These are phyloP conservation scores for Holcopasites calliopsidis DNA, from an alignment of 1,140 invertebrate genomes.

Conservation along the genomic window DNA sequence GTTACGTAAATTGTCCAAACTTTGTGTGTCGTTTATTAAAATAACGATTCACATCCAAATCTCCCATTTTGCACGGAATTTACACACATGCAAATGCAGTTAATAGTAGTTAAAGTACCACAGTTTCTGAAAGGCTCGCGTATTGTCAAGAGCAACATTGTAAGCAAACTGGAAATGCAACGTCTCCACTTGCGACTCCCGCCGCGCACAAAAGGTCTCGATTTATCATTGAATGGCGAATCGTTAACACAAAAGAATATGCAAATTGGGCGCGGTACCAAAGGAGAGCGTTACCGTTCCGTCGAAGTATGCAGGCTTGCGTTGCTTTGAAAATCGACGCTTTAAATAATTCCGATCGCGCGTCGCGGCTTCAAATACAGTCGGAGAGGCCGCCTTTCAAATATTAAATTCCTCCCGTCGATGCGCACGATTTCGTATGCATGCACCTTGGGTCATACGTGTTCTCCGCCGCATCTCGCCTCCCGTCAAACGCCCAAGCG, in stretches of 20 bases:
- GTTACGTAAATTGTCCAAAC: neutral
- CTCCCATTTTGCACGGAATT: too few relatives aligned
- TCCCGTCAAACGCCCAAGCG: conserved; percentile 17
- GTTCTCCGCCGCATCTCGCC: conserved; percentile 3
- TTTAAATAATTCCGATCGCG: conserved; percentile 19
- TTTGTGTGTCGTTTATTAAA: neutral
- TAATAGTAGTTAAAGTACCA: neutral
- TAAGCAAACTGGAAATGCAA: neutral
- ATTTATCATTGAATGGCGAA: neutral
- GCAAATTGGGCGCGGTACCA: neutral
- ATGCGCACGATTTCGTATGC: conserved; percentile 44
- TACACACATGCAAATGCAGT: too few relatives aligned
- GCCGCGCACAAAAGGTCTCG: neutral
- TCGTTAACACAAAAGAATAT: neutral
- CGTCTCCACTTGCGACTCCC: too few relatives aligned
- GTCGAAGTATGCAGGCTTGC: too few relatives aligned
- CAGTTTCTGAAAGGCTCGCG: neutral
- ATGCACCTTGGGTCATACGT: conserved; percentile 20
- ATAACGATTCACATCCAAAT: too few relatives aligned
- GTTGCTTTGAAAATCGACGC: neutral
- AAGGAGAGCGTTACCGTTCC: neutral
- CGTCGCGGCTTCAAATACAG: conserved; percentile 30
- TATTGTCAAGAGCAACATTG: too few relatives aligned
- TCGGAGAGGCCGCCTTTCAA: conserved; percentile 29
- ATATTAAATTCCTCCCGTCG: conserved; percentile 50